Evolutionary conservation across 2,888 invertebrate species (phyloP).

Genomic region (Melikaiella ostensackeni): DNA sequence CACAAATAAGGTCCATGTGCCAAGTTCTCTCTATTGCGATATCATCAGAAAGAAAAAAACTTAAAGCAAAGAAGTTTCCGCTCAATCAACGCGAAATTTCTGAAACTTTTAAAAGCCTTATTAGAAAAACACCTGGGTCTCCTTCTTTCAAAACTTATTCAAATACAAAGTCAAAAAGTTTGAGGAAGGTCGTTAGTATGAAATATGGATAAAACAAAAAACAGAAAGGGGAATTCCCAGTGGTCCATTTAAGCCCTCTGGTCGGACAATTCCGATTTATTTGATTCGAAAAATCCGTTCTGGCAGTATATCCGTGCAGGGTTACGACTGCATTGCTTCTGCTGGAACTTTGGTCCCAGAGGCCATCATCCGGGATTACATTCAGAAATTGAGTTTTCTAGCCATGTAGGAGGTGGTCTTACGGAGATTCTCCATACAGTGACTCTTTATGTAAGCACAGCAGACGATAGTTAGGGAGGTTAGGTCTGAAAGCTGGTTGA

Average conservation of each 20-base stretch:
- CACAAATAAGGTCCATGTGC: too few species aligned
- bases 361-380: slow-evolving; percentile 24
- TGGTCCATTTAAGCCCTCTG: slow-evolving; percentile 19
- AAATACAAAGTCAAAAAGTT: neutral
- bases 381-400: slow-evolving; percentile 14
- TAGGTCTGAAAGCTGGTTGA: slow-evolving; percentile 44
- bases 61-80: too few species aligned
- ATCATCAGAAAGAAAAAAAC: too few species aligned
- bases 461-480: neutral
- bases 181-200: neutral
- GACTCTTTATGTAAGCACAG: neutral
- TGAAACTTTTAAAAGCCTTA: too few species aligned
- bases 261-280: slow-evolving; percentile 22
- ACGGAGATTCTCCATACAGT: slow-evolving; percentile 7
- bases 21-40: too few species aligned
- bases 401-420: neutral
- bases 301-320: neutral
- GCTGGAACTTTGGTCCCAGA: slow-evolving; percentile 4
- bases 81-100: too few species aligned
- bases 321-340: slow-evolving; percentile 2
- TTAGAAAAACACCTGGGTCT: too few species aligned
- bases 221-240: neutral
- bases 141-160: too few species aligned
- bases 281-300: slow-evolving; percentile 23
- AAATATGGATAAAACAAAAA: neutral